A percentile compares a stretch with the other conserved stretches of the same genome.
phyloP scores from a whole-genome alignment of 2,113 vertebrate genomes.

The Nestor notabilis region DNA sequence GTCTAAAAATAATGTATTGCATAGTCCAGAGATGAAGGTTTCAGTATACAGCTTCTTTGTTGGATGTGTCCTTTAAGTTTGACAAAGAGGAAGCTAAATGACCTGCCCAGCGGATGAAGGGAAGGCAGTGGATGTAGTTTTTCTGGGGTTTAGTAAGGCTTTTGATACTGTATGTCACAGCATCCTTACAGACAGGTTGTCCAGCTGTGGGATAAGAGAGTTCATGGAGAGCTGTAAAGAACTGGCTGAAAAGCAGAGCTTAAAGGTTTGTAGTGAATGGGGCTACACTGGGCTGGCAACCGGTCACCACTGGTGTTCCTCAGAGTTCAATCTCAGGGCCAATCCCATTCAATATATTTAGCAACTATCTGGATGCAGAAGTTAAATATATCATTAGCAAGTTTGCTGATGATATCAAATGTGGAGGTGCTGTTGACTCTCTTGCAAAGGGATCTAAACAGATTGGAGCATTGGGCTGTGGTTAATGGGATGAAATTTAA shows the following conservation, averaged over 20 bases:
- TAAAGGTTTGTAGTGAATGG: not conserved
- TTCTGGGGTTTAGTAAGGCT: not conserved
- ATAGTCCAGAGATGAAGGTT: not conserved
- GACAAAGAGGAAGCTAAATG: not conserved
- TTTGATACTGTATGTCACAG: not conserved
- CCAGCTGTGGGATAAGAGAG: fast-evolving
- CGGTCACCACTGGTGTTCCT: not conserved
- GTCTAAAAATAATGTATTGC: not conserved
- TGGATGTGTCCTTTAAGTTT: not conserved
- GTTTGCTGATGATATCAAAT: not conserved
- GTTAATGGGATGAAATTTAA: not conserved
- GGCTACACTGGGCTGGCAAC: not conserved
- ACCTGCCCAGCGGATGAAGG: not conserved
- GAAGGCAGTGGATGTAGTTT: not conserved
- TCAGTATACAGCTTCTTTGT: not conserved
- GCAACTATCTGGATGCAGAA: not conserved
- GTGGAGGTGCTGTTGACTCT: not conserved
- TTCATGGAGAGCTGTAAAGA: not conserved
- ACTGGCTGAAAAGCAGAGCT: not conserved
- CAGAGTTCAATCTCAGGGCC: not conserved
- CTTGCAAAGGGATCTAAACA: not conserved
- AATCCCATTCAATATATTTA: not conserved
- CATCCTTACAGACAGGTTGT: not conserved
- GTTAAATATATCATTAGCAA: not conserved
- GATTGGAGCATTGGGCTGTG: not conserved